Base-by-base conservation (phyloP, 2,113 vertebrate species). In the Percopsis transmontana region DNA sequence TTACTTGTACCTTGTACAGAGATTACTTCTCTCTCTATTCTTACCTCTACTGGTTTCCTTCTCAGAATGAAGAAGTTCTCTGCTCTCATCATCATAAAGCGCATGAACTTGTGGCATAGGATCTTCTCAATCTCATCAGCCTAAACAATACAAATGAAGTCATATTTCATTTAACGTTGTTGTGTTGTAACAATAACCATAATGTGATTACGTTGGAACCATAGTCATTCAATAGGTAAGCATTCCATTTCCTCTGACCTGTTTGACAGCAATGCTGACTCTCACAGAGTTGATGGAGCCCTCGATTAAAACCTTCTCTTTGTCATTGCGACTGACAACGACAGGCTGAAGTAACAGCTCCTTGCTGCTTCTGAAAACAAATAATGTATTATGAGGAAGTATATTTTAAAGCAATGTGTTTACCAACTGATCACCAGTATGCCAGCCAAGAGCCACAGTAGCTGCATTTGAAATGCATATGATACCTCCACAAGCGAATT, bases 41-140 rank as follows among this genome's bases (percentile, higher is more conserved):
- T 94, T 62, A 99, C 97, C 95, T 99, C 97, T 24, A 99, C 96
- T 0, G 97, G 89, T 85, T 98, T 99, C 84, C 97, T 95, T 72
- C 97, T 92, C 68, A 99, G 92, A 66, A 99, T 98, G 88, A 98
- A 99, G 89, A 99, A 99, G 83, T 97, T 99, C 90, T 99, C 97
- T 0, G 97, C 97, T 89, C 97, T 94, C 97, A 99, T 99, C 97
- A 99, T 99, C 97, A 99, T 99, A 85, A 99, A 99, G 57, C 97
- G 96, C 97, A 99, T 99, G 81, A 99, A 99, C 73, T 99, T 99
- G 88, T 99, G 97, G 86, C 97, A 99, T 64, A 99, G 89, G 82
- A 99, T 99, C 92, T 99, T 99, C 92, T 99, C 97, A 0, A 99
- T 99, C 90, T 99, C 97, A 11, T 99, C 97, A 1, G 97, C 97